Evolutionary conservation across 2,888 invertebrate genomes (phyloP).

Genomic region (Drosophila mulleri): DNA sequence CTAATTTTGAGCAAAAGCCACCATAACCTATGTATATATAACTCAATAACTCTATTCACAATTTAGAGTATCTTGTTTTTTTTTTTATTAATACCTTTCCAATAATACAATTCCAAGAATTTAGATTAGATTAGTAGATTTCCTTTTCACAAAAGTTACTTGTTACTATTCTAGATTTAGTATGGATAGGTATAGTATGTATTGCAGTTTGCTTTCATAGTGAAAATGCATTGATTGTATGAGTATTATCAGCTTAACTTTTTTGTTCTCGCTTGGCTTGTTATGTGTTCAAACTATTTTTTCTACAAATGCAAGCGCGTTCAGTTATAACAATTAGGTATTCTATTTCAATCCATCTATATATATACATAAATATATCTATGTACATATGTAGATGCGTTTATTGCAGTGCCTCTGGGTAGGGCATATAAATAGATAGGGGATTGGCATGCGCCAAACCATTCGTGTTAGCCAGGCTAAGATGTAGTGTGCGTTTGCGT

Average conservation of each 20-base stretch:
- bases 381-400: not conserved
- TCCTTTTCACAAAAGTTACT: not conserved
- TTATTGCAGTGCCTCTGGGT: slow-evolving; percentile 49
- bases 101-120: too few species aligned
- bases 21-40: not conserved
- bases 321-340: slow-evolving; percentile 4
- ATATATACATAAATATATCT: not conserved
- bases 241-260: not conserved
- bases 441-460: slow-evolving; percentile 34
- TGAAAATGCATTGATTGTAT: not conserved
- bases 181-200: not conserved
- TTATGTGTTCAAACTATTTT: not conserved
- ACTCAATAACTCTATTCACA: not conserved
- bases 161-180: not conserved
- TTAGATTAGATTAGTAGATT: too few species aligned
- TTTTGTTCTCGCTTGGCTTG: not conserved
- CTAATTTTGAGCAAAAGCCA: not conserved
- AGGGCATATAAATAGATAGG: slow-evolving; percentile 60
- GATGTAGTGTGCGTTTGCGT: slow-evolving; percentile 3
- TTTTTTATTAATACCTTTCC: not conserved
- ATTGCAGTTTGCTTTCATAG: not conserved
- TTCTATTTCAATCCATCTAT: slow-evolving; percentile 6
- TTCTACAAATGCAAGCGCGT: slow-evolving; percentile 2
- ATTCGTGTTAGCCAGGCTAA: slow-evolving; percentile 17
- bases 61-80: not conserved